Evolutionary conservation across 1,140 invertebrate genomes (phyloP).

Genomic region (Hyles vespertilio): DNA sequence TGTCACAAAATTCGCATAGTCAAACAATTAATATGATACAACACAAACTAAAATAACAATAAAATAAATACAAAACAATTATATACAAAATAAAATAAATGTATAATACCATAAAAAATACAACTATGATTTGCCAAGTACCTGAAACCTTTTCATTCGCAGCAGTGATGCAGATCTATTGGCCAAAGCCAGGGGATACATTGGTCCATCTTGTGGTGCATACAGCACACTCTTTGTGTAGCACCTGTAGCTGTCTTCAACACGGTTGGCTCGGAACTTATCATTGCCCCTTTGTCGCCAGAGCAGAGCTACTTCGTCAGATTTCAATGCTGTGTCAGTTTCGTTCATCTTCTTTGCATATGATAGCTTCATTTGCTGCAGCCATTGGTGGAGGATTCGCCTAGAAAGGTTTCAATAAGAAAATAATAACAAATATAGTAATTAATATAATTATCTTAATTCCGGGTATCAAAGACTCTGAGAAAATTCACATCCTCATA

Average conservation of each 20-base stretch:
- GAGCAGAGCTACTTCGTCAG: conserved; percentile 45
- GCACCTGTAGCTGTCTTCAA: conserved; percentile 51
- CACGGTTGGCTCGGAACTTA: conserved; percentile 42
- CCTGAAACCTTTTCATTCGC: conserved; percentile 49
- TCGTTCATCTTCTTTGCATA: conserved; percentile 47
- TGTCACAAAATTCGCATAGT: too few species aligned
- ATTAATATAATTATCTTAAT: too few species aligned
- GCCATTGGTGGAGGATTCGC: conserved; percentile 53
- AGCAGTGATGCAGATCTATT: conserved; percentile 60
- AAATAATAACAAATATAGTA: too few species aligned
- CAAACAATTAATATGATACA: too few species aligned
- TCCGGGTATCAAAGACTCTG: too few species aligned
- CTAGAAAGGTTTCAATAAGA: conserved; percentile 23
- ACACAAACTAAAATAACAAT: too few species aligned
- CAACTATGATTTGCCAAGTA: conserved; percentile 15
- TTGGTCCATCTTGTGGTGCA: conserved; percentile 44
- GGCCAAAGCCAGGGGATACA: conserved; percentile 54
- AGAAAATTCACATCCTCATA: too few species aligned
- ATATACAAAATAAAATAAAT: background rate
- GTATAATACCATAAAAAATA: background rate
- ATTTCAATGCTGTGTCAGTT: conserved; percentile 50
- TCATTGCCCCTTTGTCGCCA: conserved; percentile 60
- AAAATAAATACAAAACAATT: too few species aligned
- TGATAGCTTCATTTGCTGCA: conserved; percentile 46
- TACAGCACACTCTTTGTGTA: conserved; percentile 57